Evolutionary conservation across 2,797 vertebrate species (phyloP).

Genomic region (Squalus acanthias): DNA sequence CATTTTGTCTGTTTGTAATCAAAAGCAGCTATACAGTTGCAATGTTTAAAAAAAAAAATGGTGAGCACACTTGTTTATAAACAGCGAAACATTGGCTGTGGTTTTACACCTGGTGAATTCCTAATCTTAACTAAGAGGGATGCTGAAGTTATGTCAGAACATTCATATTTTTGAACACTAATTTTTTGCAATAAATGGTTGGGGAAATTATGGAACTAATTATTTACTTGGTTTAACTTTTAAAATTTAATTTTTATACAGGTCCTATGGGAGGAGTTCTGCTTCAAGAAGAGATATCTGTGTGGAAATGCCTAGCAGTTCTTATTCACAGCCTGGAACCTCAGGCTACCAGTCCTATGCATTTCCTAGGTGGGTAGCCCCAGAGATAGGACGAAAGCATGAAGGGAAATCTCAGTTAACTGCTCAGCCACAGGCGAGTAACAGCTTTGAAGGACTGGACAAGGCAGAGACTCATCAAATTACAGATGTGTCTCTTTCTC

Average conservation of each 20-base stretch:
- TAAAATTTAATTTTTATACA: conserved; percentile 46
- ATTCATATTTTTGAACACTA: background rate
- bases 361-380: conserved; percentile 56
- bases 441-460: conserved; percentile 64
- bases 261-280: conserved; percentile 51
- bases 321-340: conserved; percentile 65
- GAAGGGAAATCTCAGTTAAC: conserved; percentile 84
- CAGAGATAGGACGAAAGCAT: conserved; percentile 77
- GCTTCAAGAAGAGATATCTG: conserved; percentile 59
- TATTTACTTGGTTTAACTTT: conserved; percentile 37
- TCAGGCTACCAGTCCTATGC: conserved; percentile 70
- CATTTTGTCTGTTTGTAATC: background rate
- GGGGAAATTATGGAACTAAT: conserved; percentile 27
- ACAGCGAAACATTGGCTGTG: background rate
- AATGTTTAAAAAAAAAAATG: background rate
- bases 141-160: background rate
- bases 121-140: background rate
- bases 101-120: background rate
- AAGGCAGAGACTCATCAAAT: conserved; percentile 66
- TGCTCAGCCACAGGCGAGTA: conserved; percentile 60
- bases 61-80: background rate
- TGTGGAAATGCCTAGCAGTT: conserved; percentile 63
- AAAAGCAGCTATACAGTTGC: background rate
- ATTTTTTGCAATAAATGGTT: background rate
- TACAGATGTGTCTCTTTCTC: conserved; percentile 77